Evolutionary conservation across 2,888 invertebrate species (phyloP), one percentile per base, ranked within the genome.

Genomic region (Luperina testacea): DNA sequence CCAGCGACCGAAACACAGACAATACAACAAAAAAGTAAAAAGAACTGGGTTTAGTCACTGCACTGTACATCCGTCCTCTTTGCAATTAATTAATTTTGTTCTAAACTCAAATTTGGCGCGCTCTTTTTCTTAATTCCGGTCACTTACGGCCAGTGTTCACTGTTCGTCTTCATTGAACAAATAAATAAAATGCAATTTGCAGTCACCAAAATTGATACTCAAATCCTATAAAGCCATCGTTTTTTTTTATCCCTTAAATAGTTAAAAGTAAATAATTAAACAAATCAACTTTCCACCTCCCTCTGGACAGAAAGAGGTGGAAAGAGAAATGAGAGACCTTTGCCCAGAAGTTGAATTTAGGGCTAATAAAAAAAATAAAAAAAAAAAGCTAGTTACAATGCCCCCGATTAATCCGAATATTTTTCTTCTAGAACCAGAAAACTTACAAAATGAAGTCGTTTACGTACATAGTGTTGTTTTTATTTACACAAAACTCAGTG

Each of bases 401-500:
- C 9, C 15, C 13, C 13, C 32, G 32, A 5, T 9, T 17, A 57
- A 24, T 57, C 24, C 8, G 3, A 57, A 53, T 53, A 24, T 24
- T 59, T 17, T 48, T 38, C 15, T 45, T 85, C 51, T 61, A 57
- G 42, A 11, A 15, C 8, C 24, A 72, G 20, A 20, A 20, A 70
- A 24, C 8, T 0, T 17, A 17, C 0, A 82, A 80, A 83, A 94
- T 93, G 92, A 84, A 83, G 77, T 69, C 68, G 13, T 63, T 87
- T 8, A 68, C 81, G 1, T 83, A 81, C 11, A 38, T 90, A 67
- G 59, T 92, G 24, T 73, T 90, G 45, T 75, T 91, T 15, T 72
- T 91, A 57, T 77, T 87, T 2, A 69, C 89, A 20, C 85, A 90
- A 75, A 89, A 85, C 32, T 68, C 79, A 32, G 91, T 92, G 75